Evolutionary conservation across 2,888 invertebrate species (phyloP).

Genomic region (Halictus ligatus): DNA sequence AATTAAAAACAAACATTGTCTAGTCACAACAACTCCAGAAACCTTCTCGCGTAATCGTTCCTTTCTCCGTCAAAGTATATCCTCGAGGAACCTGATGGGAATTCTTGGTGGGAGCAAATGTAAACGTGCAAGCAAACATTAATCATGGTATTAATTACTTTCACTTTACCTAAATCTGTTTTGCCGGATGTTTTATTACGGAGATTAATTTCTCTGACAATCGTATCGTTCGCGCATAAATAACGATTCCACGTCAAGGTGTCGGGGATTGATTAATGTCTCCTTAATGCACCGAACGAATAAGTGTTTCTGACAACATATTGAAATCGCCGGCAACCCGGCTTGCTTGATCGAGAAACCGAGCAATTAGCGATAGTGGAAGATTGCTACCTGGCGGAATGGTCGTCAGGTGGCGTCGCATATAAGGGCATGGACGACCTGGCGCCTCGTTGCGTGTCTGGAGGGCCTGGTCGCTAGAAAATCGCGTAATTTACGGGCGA

Average conservation of each 20-base stretch:
- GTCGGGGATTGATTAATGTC: background rate
- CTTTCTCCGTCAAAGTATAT: background rate
- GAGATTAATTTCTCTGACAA: slow-evolving; percentile 7
- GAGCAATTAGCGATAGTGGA: background rate
- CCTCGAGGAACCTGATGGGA: background rate
- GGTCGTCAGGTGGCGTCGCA: slow-evolving; percentile 52
- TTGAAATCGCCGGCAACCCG: background rate
- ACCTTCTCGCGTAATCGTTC: background rate
- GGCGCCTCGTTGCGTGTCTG: slow-evolving; percentile 57
- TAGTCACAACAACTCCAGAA: too few relatives aligned
- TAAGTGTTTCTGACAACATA: background rate
- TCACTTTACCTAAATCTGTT: slow-evolving; percentile 8
- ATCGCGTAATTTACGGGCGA: slow-evolving; percentile 70
- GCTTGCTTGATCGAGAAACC: background rate
- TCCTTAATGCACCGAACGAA: background rate
- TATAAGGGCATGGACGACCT: slow-evolving; percentile 48
- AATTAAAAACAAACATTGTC: too few relatives aligned
- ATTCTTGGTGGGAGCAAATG: background rate
- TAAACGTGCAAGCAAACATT: background rate
- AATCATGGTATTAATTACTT: slow-evolving; percentile 7
- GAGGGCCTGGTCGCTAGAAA: slow-evolving; percentile 56
- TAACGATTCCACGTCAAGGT: slow-evolving; percentile 5
- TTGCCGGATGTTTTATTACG: background rate
- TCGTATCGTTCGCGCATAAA: background rate
- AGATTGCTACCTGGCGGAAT: background rate